Conservation (phyloP, 92 coral and sea anemone species). For the Desmophyllum pertusum region DNA sequence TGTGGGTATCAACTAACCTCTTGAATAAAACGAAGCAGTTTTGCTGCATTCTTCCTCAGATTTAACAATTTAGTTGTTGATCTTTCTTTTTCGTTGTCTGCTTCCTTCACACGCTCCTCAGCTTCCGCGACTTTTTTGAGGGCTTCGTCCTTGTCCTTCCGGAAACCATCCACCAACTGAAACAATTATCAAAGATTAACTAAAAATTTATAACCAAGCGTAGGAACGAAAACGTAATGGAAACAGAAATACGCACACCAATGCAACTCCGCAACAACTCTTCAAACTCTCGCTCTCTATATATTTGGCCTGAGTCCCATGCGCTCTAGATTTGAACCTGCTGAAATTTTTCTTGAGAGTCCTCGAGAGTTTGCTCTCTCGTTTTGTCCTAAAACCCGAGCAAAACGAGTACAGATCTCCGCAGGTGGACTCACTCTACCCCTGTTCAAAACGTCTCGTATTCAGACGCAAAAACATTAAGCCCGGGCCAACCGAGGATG, state of each 20-base stretch:
- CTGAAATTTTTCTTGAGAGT: too few relatives aligned
- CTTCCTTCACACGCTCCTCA: slow-evolving; percentile 49
- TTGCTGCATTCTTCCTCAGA: slow-evolving; percentile 74
- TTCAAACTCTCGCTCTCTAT: too few relatives aligned
- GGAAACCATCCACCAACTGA: slow-evolving; percentile 44
- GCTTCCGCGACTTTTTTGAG: slow-evolving; percentile 20
- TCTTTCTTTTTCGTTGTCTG: slow-evolving; percentile 37
- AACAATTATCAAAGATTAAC: background rate
- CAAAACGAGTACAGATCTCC: too few relatives aligned
- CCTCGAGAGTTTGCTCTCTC: too few relatives aligned
- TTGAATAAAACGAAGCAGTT: slow-evolving; percentile 75
- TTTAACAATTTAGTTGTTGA: slow-evolving; percentile 53
- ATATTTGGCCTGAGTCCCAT: too few relatives aligned
- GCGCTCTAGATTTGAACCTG: too few relatives aligned
- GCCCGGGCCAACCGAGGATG: background rate
- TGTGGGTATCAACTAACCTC: slow-evolving; percentile 63
- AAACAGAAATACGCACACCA: too few relatives aligned
- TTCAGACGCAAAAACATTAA: background rate
- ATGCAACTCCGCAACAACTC: too few relatives aligned
- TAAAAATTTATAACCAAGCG: background rate
- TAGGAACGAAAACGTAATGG: background rate
- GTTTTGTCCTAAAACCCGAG: too few relatives aligned
- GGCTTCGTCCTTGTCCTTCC: slow-evolving; percentile 40
- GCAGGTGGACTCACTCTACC: too few relatives aligned
- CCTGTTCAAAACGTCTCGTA: too few relatives aligned